A percentile compares a stretch with the other conserved stretches of the same genome.
Conservation (phyloP, 2,797 vertebrate genomes). For the Halcyon chelicuti region DNA sequence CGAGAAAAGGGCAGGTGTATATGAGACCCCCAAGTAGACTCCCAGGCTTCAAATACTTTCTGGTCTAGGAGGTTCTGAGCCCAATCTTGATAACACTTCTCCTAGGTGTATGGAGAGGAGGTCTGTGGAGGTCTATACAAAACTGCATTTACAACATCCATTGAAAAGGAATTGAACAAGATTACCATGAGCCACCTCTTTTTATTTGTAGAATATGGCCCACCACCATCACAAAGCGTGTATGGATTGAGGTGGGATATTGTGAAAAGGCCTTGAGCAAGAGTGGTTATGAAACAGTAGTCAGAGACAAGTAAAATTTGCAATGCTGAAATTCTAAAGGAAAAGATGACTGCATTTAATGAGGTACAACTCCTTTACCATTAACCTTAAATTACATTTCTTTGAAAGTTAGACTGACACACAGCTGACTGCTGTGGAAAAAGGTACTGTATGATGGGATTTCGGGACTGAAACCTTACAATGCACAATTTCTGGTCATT, state of each 20-base stretch:
- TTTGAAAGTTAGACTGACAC: neutral
- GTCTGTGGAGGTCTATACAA: neutral
- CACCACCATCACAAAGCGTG: neutral
- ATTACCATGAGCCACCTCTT: neutral
- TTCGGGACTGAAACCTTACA: slow-evolving; percentile 31
- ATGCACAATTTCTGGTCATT: slow-evolving; percentile 47
- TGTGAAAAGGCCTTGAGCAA: neutral
- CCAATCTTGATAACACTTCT: neutral
- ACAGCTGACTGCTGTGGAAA: neutral
- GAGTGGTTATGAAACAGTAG: neutral
- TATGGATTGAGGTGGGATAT: neutral
- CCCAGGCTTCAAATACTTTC: neutral
- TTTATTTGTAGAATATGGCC: neutral
- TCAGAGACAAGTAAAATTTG: neutral
- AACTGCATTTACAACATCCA: neutral
- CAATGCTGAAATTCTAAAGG: neutral
- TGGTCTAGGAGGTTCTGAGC: neutral
- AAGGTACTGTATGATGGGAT: neutral
- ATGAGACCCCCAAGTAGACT: neutral
- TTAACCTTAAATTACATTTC: neutral
- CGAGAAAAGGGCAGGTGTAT: neutral
- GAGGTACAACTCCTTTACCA: neutral
- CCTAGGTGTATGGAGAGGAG: neutral
- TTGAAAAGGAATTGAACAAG: neutral
- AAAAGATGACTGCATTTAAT: neutral